These are phyloP conservation scores for Aporophyla lueneburgensis DNA, from an alignment of 2,888 invertebrate species.

Conservation along the genomic window DNA sequence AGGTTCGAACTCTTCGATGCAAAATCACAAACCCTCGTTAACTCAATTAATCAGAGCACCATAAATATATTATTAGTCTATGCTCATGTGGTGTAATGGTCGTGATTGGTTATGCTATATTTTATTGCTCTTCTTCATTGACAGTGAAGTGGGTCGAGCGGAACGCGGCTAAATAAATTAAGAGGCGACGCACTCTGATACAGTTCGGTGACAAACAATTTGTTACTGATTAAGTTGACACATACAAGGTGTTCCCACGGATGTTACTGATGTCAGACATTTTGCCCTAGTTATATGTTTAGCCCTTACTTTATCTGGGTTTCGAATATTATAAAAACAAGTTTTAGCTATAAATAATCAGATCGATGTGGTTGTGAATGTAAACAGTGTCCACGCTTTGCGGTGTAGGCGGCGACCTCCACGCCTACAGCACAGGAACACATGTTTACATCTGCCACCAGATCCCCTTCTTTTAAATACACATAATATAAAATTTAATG, in stretches of 20 bases:
- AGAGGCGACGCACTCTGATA: constrained; percentile 67
- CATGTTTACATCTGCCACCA: constrained; percentile 83
- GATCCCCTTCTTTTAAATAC: constrained; percentile 76
- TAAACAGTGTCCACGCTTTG: constrained; percentile 76
- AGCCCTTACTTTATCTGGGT: not conserved
- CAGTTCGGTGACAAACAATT: constrained; percentile 63
- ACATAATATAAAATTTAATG: constrained; percentile 60
- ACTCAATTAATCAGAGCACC: constrained; percentile 42
- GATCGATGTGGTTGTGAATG: constrained; percentile 76
- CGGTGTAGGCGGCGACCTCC: constrained; percentile 83
- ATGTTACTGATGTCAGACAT: constrained; percentile 29
- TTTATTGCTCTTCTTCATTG: constrained; percentile 83
- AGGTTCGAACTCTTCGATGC: constrained; percentile 22
- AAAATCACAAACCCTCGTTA: constrained; percentile 20
- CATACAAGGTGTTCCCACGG: constrained; percentile 48
- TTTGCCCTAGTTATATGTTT: constrained; percentile 20
- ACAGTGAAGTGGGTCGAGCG: constrained; percentile 83
- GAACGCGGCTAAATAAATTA: constrained; percentile 85
- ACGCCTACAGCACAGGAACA: constrained; percentile 84
- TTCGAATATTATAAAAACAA: constrained; percentile 35
- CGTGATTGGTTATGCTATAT: constrained; percentile 72
- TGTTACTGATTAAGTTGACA: constrained; percentile 60
- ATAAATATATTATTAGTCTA: constrained; percentile 61
- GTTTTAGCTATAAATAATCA: constrained; percentile 77
- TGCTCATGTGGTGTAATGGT: constrained; percentile 68